phyloP scores from a whole-genome alignment of 92 coral and sea anemone species.

The Nematostella vectensis region DNA sequence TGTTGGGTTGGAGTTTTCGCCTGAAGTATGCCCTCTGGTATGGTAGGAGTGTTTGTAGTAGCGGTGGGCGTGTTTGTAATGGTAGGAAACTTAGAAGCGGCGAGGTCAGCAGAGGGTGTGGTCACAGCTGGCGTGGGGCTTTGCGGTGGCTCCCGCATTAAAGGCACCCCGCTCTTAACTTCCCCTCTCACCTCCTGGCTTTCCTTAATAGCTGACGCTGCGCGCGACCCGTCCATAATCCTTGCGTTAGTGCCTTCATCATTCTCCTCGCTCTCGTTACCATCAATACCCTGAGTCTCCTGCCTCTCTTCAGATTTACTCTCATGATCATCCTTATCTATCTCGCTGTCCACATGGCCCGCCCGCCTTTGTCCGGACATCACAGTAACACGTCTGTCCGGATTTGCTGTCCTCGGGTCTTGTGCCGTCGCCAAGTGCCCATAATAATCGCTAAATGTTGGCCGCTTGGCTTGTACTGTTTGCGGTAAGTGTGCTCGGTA shows the following conservation, averaged over 20 bases:
- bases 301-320: neutral
- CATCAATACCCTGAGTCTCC: neutral
- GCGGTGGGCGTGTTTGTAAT: too few relatives aligned
- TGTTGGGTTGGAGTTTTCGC: too few relatives aligned
- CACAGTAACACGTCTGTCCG: neutral
- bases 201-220: neutral
- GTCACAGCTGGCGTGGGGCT: too few relatives aligned
- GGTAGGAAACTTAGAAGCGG: too few relatives aligned
- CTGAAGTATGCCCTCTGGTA: too few relatives aligned
- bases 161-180: neutral
- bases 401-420: neutral
- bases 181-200: too few relatives aligned
- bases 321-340: neutral
- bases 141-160: too few relatives aligned
- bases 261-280: neutral
- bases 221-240: neutral
- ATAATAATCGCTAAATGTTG: slow-evolving; percentile 3
- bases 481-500: slow-evolving; percentile 11
- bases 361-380: slow-evolving; percentile 1
- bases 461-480: slow-evolving; percentile 15
- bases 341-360: neutral
- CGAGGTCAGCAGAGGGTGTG: too few relatives aligned
- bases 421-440: neutral
- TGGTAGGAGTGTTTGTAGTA: too few relatives aligned
- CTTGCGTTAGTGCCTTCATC: neutral